Evolutionary conservation across 2,888 invertebrate genomes (phyloP), one percentile per base, ranked within the genome.

Genomic region (Agriopis leucophaearia): DNA sequence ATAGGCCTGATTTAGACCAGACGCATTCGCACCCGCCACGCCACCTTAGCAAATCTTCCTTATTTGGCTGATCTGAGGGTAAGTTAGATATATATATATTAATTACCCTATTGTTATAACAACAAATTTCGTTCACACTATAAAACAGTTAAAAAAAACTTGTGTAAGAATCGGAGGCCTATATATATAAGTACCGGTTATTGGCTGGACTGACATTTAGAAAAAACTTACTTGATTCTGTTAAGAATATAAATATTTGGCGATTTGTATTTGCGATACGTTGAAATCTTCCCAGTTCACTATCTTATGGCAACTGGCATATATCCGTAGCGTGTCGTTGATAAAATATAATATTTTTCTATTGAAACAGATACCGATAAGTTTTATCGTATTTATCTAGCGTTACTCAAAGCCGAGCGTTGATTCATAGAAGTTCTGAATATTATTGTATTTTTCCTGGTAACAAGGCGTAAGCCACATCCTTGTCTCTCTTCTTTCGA

Each of bases 361-460:
- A 36, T 12, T 15, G 27, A 56, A 16, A 52, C 13, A 66, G 10
- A 56, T 65, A 35, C 63, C 55, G 63, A 40, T 62, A 64, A 44
- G 13, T 18, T 57, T 55, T 51, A 61, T 68, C 38, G 57, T 38
- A 12, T 73, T 69, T 74, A 77, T 8, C 38, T 35, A 45, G 40
- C 18, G 13, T 48, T 55, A 57, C 62, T 50, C 55, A 62, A 51
- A 52, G n/a, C 18, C 47, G 7, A 12, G 35, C 16, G 27, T 38
- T 64, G 57, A 64, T 9, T 64, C 64, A 64, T 47, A 13, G 4
- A 38, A 38, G n/a, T 55, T 62, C 54, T 38, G 10, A 45, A 54
- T 16, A 62, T 38, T 18, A n/a, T 16, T 10, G 16, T 8, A 2
- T 15, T 54, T 54, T 62, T 62, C 54, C 54, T 36, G 35, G 15